Base-by-base conservation (phyloP, 2,113 vertebrate genomes). In the Indicator indicator region DNA sequence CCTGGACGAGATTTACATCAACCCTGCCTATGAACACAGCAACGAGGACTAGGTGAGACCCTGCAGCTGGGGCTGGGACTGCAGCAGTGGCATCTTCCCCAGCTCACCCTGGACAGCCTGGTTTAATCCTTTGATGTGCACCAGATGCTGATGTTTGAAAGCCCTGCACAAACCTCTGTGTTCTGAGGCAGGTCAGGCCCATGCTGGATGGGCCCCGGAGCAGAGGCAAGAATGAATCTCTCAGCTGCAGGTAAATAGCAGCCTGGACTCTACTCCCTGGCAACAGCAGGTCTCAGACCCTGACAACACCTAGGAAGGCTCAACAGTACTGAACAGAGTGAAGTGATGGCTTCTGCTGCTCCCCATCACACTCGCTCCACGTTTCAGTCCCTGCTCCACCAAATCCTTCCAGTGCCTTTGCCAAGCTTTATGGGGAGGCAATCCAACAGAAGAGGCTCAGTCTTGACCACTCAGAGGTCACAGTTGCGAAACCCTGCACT, bases 1-100 rank as follows among this genome's bases (percentile, higher is more conserved):
- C 17, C 84, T 30, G 15, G 83, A 85, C 5, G 88, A 86, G 21
- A 40, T 90, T 92, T 95, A 97, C 17, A 9, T 88, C 77, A 97
- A 98, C 65, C 86, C 42, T 48, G 73, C 55, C 63, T 97, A 94
- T 2, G 93, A 97, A 56, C 72, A 65, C 16, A 32, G 56, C 1
- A n/a, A 96, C 4, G 30, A 62, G 74, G 52, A 78, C 46, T 68
- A 56, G 19, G 33, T 0, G 1, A 36, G 52, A 48, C 14, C 46
- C 33, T 18, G 17, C 36, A 38, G 54, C 42, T 4, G 1, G n/a
- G 24, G 1, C 0, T 0, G 1, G 18, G 27, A 27, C 50, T 24
- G 33, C 0, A 1, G 9, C 12, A 46, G 42, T 42, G 38, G 15
- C 76, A 55, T 36, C 40, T 50, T 60, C 40, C 23, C 48, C 0